Percentiles rank a stretch among this genome's conserved stretches.
These are phyloP conservation scores for Cliona cf. orientalis DNA, from an alignment of 37 sponge, comb jelly and placozoan genomes.

Conservation along the genomic window DNA sequence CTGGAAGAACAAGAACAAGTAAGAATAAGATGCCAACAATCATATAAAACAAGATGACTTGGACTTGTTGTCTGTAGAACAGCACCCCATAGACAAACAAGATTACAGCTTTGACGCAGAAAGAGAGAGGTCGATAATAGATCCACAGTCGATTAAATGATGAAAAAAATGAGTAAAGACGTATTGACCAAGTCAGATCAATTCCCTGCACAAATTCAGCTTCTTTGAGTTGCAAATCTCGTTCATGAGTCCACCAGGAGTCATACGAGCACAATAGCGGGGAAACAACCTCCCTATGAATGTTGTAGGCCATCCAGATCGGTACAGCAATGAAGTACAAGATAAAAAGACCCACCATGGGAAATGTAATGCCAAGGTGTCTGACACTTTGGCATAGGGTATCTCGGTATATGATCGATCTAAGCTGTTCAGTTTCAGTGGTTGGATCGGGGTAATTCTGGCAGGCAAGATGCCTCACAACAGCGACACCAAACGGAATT, in stretches of 20 bases:
- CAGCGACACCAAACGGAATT: not conserved
- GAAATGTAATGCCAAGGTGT: not conserved
- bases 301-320: not conserved
- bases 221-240: not conserved
- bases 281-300: not conserved
- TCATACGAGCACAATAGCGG: not conserved
- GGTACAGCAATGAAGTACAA: conserved; percentile 5
- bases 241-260: not conserved
- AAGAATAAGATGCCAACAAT: not conserved
- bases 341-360: not conserved
- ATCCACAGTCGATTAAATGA: not conserved
- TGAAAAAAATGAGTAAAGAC: not conserved
- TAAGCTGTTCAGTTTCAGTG: not conserved
- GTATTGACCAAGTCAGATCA: not conserved
- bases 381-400: not conserved
- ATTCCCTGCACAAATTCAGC: not conserved
- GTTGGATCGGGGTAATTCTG: not conserved
- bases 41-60: not conserved
- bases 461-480: not conserved
- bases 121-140: not conserved
- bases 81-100: not conserved
- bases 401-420: not conserved
- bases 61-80: not conserved
- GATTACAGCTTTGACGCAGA: not conserved
- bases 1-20: not conserved